Percentiles rank a stretch among this genome's conserved stretches.
These are phyloP conservation scores for Rhodinocichla rosea DNA, from an alignment of 2,113 vertebrate genomes.

Conservation along the genomic window DNA sequence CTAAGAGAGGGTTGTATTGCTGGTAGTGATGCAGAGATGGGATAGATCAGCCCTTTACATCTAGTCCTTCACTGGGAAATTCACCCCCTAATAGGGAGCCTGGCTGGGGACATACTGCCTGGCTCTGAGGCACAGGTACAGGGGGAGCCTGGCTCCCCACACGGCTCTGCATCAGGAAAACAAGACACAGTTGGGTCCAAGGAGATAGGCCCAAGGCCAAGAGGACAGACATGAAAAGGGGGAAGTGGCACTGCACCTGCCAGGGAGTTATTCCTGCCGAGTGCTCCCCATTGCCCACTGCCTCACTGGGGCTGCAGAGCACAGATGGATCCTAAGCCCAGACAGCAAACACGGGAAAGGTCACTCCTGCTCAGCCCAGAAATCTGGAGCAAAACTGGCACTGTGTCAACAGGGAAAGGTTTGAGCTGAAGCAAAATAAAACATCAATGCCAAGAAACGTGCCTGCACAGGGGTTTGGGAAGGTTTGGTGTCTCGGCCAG, in stretches of 20 bases:
- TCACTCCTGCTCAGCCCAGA: neutral
- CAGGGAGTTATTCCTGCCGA: neutral
- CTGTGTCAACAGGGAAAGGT: slow-evolving; percentile 11
- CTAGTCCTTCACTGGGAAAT: neutral
- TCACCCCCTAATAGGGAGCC: fast-evolving
- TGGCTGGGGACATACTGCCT: neutral
- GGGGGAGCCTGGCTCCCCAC: neutral
- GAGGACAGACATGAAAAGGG: neutral
- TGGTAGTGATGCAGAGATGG: neutral
- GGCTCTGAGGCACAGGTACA: fast-evolving
- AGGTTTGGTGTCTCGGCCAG: neutral
- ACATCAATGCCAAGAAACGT: neutral
- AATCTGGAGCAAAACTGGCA: neutral
- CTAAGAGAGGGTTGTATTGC: neutral
- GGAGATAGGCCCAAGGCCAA: neutral
- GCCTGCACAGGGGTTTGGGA: neutral
- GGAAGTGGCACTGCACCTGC: fast-evolving
- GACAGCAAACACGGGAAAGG: slow-evolving; percentile 24
- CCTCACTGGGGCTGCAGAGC: neutral
- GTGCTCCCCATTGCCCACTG: fast-evolving
- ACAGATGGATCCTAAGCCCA: neutral
- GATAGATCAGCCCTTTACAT: neutral
- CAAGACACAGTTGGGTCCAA: fast-evolving
- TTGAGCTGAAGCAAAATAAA: neutral
- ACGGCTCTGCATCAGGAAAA: fast-evolving